Conservation (phyloP, 2,888 invertebrate species). For the Hermaeophaga mercurialis region DNA sequence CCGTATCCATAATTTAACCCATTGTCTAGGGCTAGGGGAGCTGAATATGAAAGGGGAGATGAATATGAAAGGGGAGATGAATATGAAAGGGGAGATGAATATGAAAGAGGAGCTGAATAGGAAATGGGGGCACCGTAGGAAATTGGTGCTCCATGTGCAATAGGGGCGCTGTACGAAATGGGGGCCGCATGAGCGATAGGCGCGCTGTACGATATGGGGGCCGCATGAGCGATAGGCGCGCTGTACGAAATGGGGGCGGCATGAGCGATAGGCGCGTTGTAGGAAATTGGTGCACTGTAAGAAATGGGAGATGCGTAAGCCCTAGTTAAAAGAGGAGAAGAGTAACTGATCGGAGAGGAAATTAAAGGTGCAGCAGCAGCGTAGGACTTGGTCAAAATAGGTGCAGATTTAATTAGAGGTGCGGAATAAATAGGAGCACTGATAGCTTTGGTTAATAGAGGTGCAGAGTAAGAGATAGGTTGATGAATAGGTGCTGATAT, state of each 20-base stretch:
- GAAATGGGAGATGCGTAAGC: constrained; percentile 26
- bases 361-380: constrained; percentile 13
- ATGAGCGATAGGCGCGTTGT: constrained; percentile 22
- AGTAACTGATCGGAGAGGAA: not conserved
- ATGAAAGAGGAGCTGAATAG: constrained; percentile 32
- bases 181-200: constrained; percentile 3
- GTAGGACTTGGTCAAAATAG: constrained; percentile 33
- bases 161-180: not conserved
- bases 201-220: constrained; percentile 25
- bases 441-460: constrained; percentile 5
- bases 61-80: constrained; percentile 30
- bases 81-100: constrained; percentile 23
- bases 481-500: constrained; percentile 21
- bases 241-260: constrained; percentile 22
- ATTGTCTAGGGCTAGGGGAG: constrained; percentile 17
- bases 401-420: constrained; percentile 31
- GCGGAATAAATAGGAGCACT: constrained; percentile 37
- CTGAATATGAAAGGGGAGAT: constrained; percentile 31
- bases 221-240: constrained; percentile 20
- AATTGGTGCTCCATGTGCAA: not conserved
- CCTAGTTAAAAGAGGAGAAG: not conserved
- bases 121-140: constrained; percentile 22
- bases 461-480: constrained; percentile 23
- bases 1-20: constrained; percentile 32
- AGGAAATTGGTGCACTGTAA: constrained; percentile 34